phyloP scores from a whole-genome alignment of 1,140 invertebrate genomes.

The Cardiocondyla obscurior region DNA sequence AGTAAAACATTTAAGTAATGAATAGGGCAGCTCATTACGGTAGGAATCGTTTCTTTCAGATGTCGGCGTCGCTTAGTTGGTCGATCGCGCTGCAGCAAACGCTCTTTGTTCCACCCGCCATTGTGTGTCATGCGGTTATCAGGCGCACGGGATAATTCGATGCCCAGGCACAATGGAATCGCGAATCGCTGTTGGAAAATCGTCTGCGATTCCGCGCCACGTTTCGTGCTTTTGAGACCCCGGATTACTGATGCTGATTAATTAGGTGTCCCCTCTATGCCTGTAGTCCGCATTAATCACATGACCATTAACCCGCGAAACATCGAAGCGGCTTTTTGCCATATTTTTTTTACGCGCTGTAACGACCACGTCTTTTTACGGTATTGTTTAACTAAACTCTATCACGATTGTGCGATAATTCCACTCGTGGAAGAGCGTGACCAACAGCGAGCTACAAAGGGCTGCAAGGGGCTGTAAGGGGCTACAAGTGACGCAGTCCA shows the following conservation, averaged over 20 bases:
- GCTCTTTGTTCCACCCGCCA: constrained; percentile 50
- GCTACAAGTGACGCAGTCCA: constrained; percentile 65
- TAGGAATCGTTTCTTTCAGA: constrained; percentile 35
- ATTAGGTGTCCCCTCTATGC: constrained; percentile 28
- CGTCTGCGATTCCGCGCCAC: constrained; percentile 44
- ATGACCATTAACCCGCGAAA: constrained; percentile 33
- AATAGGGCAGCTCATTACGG: constrained; percentile 44
- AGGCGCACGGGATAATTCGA: constrained; percentile 48
- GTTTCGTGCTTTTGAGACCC: constrained; percentile 38
- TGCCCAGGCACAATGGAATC: constrained; percentile 49
- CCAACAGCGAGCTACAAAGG: constrained; percentile 42
- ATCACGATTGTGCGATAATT: constrained; percentile 62
- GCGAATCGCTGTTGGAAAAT: constrained; percentile 47
- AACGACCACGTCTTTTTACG: not conserved
- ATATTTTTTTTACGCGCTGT: constrained; percentile 12
- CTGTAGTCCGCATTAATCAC: constrained; percentile 34
- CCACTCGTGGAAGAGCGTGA: constrained; percentile 40
- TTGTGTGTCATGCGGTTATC: constrained; percentile 53
- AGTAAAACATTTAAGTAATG: constrained; percentile 22
- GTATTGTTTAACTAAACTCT: too few relatives aligned
- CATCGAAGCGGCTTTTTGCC: not conserved
- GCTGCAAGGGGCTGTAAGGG: constrained; percentile 48
- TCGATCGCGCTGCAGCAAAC: constrained; percentile 39
- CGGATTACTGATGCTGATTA: constrained; percentile 52
- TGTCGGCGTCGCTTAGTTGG: constrained; percentile 29